phyloP scores from a whole-genome alignment of 2,888 invertebrate species.

The Isotomurus palustris region DNA sequence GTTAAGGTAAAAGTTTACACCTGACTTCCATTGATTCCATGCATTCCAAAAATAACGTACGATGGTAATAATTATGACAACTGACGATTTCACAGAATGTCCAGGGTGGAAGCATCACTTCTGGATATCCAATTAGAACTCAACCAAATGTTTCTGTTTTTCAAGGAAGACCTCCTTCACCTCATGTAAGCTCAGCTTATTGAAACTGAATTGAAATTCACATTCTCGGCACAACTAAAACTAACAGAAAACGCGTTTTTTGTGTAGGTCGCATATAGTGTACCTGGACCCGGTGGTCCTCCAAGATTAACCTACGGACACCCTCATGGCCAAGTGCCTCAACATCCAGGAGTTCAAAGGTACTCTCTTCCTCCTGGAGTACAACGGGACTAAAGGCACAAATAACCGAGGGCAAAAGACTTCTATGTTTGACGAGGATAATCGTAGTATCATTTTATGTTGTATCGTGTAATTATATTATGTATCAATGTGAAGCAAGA shows the following conservation, averaged over 20 bases:
- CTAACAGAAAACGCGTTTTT: not conserved
- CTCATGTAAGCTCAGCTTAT: slow-evolving; percentile 36
- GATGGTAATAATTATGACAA: no score
- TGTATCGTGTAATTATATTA: no score
- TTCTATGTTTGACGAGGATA: no score
- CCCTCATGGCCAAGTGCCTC: slow-evolving; percentile 24
- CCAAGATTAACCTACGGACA: slow-evolving; percentile 33
- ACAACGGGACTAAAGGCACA: slow-evolving; percentile 21
- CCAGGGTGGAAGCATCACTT: slow-evolving; percentile 76
- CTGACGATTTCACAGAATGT: slow-evolving; percentile 56
- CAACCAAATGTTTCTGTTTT: slow-evolving; percentile 52
- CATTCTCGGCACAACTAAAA: not conserved
- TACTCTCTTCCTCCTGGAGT: slow-evolving; percentile 39
- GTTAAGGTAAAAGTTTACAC: slow-evolving; percentile 5
- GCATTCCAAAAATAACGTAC: not conserved
- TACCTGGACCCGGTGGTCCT: slow-evolving; percentile 26
- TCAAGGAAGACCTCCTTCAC: slow-evolving; percentile 46
- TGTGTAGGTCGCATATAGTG: slow-evolving; percentile 32
- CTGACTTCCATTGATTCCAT: not conserved
- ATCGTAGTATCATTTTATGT: no score
- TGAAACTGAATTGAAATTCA: not conserved
- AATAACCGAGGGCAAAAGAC: no score
- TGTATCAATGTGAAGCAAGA: no score
- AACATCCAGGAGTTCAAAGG: slow-evolving; percentile 28
- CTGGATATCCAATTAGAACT: slow-evolving; percentile 75